Conservation (phyloP, 1,140 invertebrate genomes). For the Euura lappo region DNA sequence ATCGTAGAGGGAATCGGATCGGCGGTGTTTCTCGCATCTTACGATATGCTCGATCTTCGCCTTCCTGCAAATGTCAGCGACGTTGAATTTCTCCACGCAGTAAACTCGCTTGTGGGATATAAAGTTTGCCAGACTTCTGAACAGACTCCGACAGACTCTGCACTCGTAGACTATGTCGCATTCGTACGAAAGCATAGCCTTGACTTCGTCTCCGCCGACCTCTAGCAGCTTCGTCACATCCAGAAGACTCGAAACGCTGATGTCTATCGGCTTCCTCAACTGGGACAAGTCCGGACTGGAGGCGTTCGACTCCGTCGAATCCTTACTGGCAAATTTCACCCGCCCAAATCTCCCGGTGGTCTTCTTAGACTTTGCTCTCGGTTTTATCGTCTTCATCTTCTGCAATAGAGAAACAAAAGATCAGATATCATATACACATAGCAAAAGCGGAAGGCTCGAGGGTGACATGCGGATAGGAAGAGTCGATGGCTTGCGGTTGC, state of each 20-base stretch:
- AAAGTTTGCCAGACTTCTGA: slow-evolving; percentile 83
- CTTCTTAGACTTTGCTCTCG: slow-evolving; percentile 31
- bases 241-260: slow-evolving; percentile 66
- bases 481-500: too few relatives aligned
- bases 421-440: too few relatives aligned
- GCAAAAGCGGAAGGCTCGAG: too few relatives aligned
- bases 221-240: slow-evolving; percentile 57
- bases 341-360: slow-evolving; percentile 21
- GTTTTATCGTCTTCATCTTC: slow-evolving; percentile 24
- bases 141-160: slow-evolving; percentile 82
- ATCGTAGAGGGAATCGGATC: not conserved
- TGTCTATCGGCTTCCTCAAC: slow-evolving; percentile 68
- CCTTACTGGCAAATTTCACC: slow-evolving; percentile 20
- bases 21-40: slow-evolving; percentile 40
- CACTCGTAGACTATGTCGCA: slow-evolving; percentile 88
- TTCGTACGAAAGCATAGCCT: slow-evolving; percentile 74
- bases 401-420: not conserved
- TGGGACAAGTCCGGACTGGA: slow-evolving; percentile 63
- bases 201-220: slow-evolving; percentile 63
- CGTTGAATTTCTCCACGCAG: slow-evolving; percentile 66
- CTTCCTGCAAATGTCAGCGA: slow-evolving; percentile 45
- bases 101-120: slow-evolving; percentile 84
- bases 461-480: too few relatives aligned
- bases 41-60: slow-evolving; percentile 58
- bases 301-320: slow-evolving; percentile 12